These are phyloP conservation scores for Tribolium madens DNA, from an alignment of 1,140 invertebrate species.

Conservation along the genomic window DNA sequence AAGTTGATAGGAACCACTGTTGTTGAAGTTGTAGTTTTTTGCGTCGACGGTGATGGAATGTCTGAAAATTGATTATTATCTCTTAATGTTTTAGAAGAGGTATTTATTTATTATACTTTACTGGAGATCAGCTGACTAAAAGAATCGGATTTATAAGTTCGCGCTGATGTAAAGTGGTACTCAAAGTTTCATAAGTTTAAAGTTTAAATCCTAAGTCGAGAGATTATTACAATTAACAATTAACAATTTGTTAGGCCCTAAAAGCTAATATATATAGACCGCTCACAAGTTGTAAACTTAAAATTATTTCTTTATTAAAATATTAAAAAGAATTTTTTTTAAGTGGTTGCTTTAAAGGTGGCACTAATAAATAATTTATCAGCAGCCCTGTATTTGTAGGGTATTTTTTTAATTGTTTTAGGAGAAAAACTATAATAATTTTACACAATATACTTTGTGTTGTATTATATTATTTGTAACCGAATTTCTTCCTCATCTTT, in stretches of 20 bases:
- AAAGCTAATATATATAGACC: background rate
- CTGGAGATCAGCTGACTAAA: background rate
- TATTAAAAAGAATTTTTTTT: background rate
- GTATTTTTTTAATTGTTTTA: too few relatives aligned
- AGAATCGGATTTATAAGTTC: background rate
- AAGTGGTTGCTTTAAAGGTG: background rate
- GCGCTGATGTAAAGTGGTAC: conserved; percentile 36
- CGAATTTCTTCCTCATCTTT: too few relatives aligned
- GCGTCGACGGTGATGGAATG: conserved; percentile 55
- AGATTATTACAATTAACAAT: conserved; percentile 32
- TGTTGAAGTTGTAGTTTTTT: conserved; percentile 54
- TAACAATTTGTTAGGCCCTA: conserved; percentile 23
- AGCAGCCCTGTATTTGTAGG: too few relatives aligned
- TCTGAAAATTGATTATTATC: conserved; percentile 47
- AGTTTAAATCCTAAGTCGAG: conserved; percentile 16
- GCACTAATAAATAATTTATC: background rate
- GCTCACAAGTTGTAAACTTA: background rate
- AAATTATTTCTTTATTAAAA: background rate
- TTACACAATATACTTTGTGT: too few relatives aligned
- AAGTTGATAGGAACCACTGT: conserved; percentile 51
- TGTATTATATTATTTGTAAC: too few relatives aligned
- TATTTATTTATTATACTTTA: background rate
- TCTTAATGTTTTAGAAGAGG: background rate
- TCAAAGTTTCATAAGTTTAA: conserved; percentile 24
- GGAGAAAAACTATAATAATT: too few relatives aligned